Base-by-base conservation (phyloP, 2,113 vertebrate genomes). In the Gallinago paraguaiae region DNA sequence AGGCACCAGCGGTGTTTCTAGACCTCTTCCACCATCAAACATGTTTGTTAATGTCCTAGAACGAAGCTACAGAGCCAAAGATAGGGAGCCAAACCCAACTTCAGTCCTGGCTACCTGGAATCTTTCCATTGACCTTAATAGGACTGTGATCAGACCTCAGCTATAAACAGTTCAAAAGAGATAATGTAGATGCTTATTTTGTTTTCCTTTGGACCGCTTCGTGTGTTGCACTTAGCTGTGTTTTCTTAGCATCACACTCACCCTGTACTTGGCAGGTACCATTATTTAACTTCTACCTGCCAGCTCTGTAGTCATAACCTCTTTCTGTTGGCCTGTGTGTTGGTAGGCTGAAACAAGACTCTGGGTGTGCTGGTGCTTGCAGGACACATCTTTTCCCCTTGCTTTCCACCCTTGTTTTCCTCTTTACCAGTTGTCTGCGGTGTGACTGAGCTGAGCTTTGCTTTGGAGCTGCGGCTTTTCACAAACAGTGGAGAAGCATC, bases 241-340 rank as follows among this genome's bases (percentile, higher is more conserved):
- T 86, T 95, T 92, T 88, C 91, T 92, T 75, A 93, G 72, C 77
- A 69, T 46, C 69, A 68, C 0, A 0, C 35, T 92, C 68, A 84
- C 82, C 77, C 82, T 86, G 60, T 33, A 65, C 39, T 8, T 93
- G 88, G 90, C 76, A 82, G 64, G 39, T 92, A 68, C 22, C 33
- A 37, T 46, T 93, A 90, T 91, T 95, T 96, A 84, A 86, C 90
- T 94, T 94, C n/a, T 33, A 93, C 69, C 69, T 82, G 61, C 90
- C 90, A 95, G 4, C 57, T 81, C 81, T 81, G 64, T 65, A 71
- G 57, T 65, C 82, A 75, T 56, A 43, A 16, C 14, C 24, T 28
- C 72, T 84, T 79, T 82, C 39, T 68, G 50, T 88, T 72, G 61
- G 45, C 83, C 28, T 39, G 7, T 30, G 39, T n/a, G 23, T 39